Evolutionary conservation across 23 tunicate species (phyloP).

Genomic region (Ascidia mentula): DNA sequence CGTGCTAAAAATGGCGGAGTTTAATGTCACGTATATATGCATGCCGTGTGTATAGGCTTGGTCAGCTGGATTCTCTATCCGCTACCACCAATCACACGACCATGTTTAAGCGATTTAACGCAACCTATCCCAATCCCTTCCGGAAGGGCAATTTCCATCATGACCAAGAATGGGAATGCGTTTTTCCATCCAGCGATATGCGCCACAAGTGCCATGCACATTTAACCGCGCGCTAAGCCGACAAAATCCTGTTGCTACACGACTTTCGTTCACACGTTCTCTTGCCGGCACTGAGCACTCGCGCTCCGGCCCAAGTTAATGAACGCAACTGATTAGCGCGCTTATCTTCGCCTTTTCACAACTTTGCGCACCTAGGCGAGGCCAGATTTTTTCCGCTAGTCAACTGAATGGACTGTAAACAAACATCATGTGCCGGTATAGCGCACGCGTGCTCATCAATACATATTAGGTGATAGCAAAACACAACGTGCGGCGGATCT

Average conservation of each 20-base stretch:
- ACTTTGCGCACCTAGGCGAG: not conserved
- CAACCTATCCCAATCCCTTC: not conserved
- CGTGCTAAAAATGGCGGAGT: no score
- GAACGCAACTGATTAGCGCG: not conserved
- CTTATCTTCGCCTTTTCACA: not conserved
- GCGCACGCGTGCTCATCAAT: not conserved
- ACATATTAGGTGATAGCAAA: not conserved
- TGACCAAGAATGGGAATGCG: conserved; percentile 11
- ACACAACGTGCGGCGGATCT: not conserved
- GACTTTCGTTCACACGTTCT: not conserved
- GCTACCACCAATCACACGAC: no score
- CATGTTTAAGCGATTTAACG: not conserved
- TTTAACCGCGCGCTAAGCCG: not conserved
- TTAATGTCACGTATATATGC: no score
- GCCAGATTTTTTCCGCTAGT: conserved; percentile 1
- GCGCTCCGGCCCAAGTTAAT: not conserved
- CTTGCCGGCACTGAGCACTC: not conserved
- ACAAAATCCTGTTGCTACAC: not conserved
- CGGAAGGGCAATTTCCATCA: not conserved
- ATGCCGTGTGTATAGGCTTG: no score
- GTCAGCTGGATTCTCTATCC: no score
- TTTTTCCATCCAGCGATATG: not conserved
- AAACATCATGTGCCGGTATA: not conserved
- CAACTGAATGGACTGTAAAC: not conserved
- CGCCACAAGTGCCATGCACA: conserved; percentile 8